Conservation (phyloP, 2,888 invertebrate genomes). For the Apoda limacodes region DNA sequence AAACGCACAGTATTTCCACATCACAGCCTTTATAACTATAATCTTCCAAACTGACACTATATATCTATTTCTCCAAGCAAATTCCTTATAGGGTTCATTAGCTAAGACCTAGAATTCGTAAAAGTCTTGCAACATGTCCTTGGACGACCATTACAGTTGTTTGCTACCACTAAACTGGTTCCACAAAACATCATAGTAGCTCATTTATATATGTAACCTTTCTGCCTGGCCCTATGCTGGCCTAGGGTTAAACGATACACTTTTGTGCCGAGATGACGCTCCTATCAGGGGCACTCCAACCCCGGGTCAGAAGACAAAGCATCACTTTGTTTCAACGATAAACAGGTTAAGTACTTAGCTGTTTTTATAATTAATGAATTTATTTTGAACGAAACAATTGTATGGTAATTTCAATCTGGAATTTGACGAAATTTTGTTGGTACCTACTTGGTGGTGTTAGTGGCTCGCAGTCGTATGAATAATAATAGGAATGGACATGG, state of each 20-base stretch:
- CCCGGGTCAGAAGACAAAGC: slow-evolving; percentile 40
- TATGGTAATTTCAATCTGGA: slow-evolving; percentile 25
- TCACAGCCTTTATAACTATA: too few species aligned
- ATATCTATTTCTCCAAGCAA: too few species aligned
- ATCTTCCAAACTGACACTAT: too few species aligned
- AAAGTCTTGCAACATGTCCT: slow-evolving; percentile 19
- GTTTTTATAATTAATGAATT: slow-evolving; percentile 24
- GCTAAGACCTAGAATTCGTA: too few species aligned
- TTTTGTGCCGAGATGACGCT: slow-evolving; percentile 40
- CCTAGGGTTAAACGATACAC: slow-evolving; percentile 63
- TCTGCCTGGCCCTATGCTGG: slow-evolving; percentile 46
- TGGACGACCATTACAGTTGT: slow-evolving; percentile 25
- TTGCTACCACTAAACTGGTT: slow-evolving; percentile 31
- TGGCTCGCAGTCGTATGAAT: too few species aligned
- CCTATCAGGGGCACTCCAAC: slow-evolving; percentile 28
- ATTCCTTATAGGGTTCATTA: too few species aligned
- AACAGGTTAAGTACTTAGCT: slow-evolving; percentile 27
- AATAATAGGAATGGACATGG: too few species aligned
- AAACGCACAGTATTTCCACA: too few species aligned
- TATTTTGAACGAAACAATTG: slow-evolving; percentile 19
- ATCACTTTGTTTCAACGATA: slow-evolving; percentile 45
- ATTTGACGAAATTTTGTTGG: too few species aligned
- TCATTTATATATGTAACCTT: slow-evolving; percentile 57
- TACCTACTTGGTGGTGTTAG: too few species aligned
- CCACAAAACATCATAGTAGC: slow-evolving; percentile 33